Conservation (phyloP, 2,797 vertebrate genomes). For the Picus viridis region DNA sequence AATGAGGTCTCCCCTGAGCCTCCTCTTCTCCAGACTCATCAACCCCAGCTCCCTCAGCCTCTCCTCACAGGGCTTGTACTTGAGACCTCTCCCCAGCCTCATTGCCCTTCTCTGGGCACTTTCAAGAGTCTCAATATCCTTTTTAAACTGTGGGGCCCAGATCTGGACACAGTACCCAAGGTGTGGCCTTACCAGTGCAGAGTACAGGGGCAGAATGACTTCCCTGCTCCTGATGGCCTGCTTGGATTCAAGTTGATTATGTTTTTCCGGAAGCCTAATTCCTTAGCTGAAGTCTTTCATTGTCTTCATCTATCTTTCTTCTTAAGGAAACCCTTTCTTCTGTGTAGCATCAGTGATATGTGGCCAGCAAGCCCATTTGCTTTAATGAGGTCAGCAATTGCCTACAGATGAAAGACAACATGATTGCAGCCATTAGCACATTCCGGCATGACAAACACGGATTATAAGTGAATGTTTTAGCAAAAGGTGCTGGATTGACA, state of each 20-base stretch:
- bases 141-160: too few species aligned
- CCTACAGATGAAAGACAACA: conserved; percentile 41
- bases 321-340: background rate
- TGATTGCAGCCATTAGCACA: conserved; percentile 48
- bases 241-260: background rate
- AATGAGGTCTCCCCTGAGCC: too few species aligned
- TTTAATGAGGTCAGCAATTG: conserved; percentile 46
- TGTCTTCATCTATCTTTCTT: background rate
- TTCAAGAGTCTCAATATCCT: too few species aligned
- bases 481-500: conserved; percentile 33
- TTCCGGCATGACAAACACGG: conserved; percentile 17
- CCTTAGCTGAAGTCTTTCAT: background rate
- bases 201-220: too few species aligned
- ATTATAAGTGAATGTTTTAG: conserved; percentile 30
- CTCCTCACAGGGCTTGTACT: too few species aligned
- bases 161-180: too few species aligned
- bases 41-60: too few species aligned
- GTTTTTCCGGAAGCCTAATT: background rate
- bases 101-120: too few species aligned
- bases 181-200: too few species aligned
- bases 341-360: background rate
- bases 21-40: too few species aligned
- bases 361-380: conserved; percentile 1
- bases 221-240: background rate
- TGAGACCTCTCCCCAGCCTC: too few species aligned